A percentile compares a stretch with the other conserved stretches of the same genome.
phyloP scores from a whole-genome alignment of 2,113 vertebrate genomes.

The Xiphias gladius region DNA sequence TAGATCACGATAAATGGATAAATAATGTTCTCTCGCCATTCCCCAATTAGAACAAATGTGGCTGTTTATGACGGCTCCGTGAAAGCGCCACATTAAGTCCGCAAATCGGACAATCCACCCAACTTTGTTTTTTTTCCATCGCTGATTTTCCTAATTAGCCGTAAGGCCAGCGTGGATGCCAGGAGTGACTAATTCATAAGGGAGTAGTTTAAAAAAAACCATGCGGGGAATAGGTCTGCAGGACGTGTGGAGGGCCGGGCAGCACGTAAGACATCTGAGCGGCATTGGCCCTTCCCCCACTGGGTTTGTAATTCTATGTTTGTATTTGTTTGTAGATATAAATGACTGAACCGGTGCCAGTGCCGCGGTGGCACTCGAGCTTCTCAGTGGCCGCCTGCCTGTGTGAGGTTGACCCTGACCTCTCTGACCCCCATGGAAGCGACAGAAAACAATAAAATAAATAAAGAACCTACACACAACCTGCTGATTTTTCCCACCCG shows the following conservation, averaged over 20 bases:
- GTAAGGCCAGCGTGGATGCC: constrained; percentile 42
- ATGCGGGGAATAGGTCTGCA: constrained; percentile 37
- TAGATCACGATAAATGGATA: constrained; percentile 22
- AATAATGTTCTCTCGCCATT: constrained; percentile 25
- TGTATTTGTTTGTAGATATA: constrained; percentile 4
- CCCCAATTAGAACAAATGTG: constrained; percentile 41
- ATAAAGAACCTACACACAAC: background rate
- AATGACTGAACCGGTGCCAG: constrained; percentile 11
- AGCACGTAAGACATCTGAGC: constrained; percentile 48
- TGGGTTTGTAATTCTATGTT: background rate
- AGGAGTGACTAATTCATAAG: constrained; percentile 62
- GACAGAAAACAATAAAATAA: background rate
- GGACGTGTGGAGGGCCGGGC: constrained; percentile 32
- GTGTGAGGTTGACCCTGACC: constrained; percentile 33
- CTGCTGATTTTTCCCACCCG: background rate
- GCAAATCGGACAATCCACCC: constrained; percentile 37
- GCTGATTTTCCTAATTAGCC: constrained; percentile 54
- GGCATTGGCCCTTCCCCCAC: background rate
- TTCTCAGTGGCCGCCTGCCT: background rate
- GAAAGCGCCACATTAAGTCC: constrained; percentile 38
- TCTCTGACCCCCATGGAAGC: too few species aligned
- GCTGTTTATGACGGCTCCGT: constrained; percentile 13
- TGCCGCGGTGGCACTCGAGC: background rate
- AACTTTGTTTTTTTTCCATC: constrained; percentile 9
- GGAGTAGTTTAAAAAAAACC: constrained; percentile 24